Evolutionary conservation across 2,888 invertebrate genomes (phyloP).

Genomic region (Acanthosepion lycidas): DNA sequence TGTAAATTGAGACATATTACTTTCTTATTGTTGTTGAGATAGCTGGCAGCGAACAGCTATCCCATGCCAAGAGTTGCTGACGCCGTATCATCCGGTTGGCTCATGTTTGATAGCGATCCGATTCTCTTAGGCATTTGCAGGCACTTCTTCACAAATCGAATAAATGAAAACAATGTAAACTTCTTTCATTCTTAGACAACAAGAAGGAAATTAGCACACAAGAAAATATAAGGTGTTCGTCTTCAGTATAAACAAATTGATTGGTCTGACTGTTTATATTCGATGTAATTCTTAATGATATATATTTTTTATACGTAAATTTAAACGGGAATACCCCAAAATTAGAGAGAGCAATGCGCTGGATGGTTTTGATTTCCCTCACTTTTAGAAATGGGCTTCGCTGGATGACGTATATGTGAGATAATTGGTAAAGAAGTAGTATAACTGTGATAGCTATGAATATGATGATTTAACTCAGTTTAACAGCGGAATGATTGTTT

Average conservation of each 20-base stretch:
- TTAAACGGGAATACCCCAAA: too few species aligned
- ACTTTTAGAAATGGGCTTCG: too few species aligned
- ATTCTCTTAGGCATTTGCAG: background rate
- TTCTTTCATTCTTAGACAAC: background rate
- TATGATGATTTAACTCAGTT: too few species aligned
- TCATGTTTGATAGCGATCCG: background rate
- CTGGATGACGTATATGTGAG: too few species aligned
- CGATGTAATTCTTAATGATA: background rate
- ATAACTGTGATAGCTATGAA: too few species aligned
- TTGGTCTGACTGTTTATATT: background rate
- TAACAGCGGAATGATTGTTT: too few species aligned
- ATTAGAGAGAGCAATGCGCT: too few species aligned
- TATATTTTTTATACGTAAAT: background rate
- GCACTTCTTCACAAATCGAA: background rate
- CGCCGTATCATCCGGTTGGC: background rate
- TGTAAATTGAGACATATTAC: background rate
- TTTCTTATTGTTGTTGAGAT: background rate
- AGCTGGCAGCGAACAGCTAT: background rate
- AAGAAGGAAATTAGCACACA: background rate
- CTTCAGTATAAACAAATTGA: background rate
- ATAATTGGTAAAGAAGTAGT: too few species aligned
- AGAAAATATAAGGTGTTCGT: background rate
- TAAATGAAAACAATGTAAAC: slow-evolving; percentile 20
- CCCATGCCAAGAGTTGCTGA: background rate
- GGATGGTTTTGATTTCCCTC: too few species aligned